Base-by-base conservation (phyloP, 2,113 vertebrate genomes). In the Taurulus bubalis region DNA sequence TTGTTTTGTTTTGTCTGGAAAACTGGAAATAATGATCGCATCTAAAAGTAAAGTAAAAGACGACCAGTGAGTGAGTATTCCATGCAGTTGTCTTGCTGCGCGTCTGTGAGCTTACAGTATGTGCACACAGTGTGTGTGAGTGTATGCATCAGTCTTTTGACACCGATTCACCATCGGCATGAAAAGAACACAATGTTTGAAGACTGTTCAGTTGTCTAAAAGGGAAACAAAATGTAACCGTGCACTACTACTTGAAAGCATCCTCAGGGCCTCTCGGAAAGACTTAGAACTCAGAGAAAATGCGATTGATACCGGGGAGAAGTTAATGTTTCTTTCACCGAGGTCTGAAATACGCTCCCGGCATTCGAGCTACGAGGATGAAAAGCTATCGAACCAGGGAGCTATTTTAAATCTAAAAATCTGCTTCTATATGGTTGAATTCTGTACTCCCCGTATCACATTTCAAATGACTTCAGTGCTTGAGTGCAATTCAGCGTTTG, bases 191-290 rank as follows among this genome's bases (percentile, higher is more conserved):
- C 65, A 75, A 56, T 72, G 45, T 79, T 75, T 86, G 77, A 92
- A 89, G 80, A 77, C 32, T 89, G 88, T 91, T 91, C 87, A 80
- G 89, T 76, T 68, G 60, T 90, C 85, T 85, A 76, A 90, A 83
- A 83, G 84, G 75, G 77, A 87, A 90, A 90, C 88, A 93, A 79
- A 91, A 88, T 90, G 88, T 92, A 91, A 95, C 88, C 92, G 79
- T 84, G 84, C 78, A 87, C 78, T 84, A 63, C 77, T 81, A 80
- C 87, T 92, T 89, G 86, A 91, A 92, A 83, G 66, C 68, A 74
- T 90, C 85, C 90, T 24, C 71, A 75, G 76, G 55, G 88, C 82
- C 79, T 89, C 88, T 91, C 84, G 91, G 80, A 93, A 91, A 86
- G 88, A 88, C 84, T 89, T 83, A 85, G 68, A 58, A 62, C 72